Base-by-base conservation (phyloP, 2,797 vertebrate genomes). In the Crocidura indochinensis region DNA sequence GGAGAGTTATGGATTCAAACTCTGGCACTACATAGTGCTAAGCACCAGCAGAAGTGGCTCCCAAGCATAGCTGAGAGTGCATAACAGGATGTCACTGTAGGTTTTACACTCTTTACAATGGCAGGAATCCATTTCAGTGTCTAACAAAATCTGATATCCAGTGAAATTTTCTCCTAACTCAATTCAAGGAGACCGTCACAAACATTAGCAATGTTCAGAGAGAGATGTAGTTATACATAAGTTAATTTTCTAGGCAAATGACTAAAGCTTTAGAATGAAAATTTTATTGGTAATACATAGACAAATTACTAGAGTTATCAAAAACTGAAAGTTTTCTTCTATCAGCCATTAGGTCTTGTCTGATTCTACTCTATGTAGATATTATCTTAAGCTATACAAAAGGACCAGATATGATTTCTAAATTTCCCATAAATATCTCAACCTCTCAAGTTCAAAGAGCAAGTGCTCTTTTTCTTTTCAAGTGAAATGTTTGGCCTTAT, bases 101-200 rank as follows among this genome's bases (percentile, higher is more conserved):
- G 5, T 27, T 93, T 81, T 56, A 89, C 29, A 64, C 12, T 51
- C 75, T 72, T 75, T 84, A 46, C 47, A 84, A 75, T 62, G 51
- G n/a, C 31, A 56, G 47, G 8, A 47, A 12, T 20, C 53, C 38
- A 71, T 80, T 75, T 27, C 53, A 53, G 27, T 90, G 80, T 60
- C 29, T 77, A 93, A 83, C 62, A 79, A 92, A 91, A 93, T 22
- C 85, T 11, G 27, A 88, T 91, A 93, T 92, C 46, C 84, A 75
- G 31, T 75, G 38, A n/a, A 65, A 88, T 88, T 92, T 83, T 56
- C 87, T 81, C 38, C 72, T 93, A 82, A 60, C 53, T 91, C 75
- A 91, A 84, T 49, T 67, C 51, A 60, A 84, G 78, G 62, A 90
- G 64, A 84, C 60, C 85, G 94, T 77, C 71, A 69, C 93, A 85